Evolutionary conservation across 2,888 invertebrate species (phyloP).

Genomic region (Chrysina gloriosa): DNA sequence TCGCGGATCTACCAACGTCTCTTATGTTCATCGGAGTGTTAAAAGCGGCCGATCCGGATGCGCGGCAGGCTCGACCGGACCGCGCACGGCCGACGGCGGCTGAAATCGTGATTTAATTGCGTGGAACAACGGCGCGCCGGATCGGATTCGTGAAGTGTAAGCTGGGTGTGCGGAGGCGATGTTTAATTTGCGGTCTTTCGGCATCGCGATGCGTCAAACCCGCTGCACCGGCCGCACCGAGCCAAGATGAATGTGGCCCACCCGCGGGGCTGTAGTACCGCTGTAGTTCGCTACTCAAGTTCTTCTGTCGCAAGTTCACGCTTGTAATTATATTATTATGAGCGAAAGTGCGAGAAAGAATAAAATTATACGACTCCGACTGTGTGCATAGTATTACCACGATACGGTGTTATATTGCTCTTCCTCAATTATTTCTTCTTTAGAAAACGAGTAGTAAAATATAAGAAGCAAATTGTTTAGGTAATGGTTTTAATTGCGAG

Average conservation of each 20-base stretch:
- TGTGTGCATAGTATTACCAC: too few relatives aligned
- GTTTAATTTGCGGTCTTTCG: constrained; percentile 34
- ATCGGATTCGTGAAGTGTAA: neutral
- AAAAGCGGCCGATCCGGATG: neutral
- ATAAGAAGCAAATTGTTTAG: too few relatives aligned
- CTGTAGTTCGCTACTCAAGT: constrained; percentile 10
- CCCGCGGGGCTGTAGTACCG: constrained; percentile 8
- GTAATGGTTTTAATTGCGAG: too few relatives aligned
- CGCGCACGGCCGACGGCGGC: neutral
- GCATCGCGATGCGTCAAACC: constrained; percentile 24
- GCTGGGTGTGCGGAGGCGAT: constrained; percentile 15
- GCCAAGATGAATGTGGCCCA: constrained; percentile 25
- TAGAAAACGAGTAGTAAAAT: too few relatives aligned
- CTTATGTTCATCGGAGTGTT: constrained; percentile 1
- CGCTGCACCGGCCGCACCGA: neutral
- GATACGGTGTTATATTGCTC: too few relatives aligned
- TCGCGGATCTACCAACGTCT: constrained; percentile 6
- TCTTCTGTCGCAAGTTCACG: constrained; percentile 17
- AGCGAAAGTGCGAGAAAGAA: constrained; percentile 11
- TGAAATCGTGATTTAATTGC: constrained; percentile 5
- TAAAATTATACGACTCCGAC: constrained; percentile 16
- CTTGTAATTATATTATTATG: constrained; percentile 24
- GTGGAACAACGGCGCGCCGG: neutral
- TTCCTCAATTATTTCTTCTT: too few relatives aligned
- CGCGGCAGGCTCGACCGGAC: neutral